Evolutionary conservation across 2,797 vertebrate species (phyloP).

Genomic region (Neosilurus mollespiculum): DNA sequence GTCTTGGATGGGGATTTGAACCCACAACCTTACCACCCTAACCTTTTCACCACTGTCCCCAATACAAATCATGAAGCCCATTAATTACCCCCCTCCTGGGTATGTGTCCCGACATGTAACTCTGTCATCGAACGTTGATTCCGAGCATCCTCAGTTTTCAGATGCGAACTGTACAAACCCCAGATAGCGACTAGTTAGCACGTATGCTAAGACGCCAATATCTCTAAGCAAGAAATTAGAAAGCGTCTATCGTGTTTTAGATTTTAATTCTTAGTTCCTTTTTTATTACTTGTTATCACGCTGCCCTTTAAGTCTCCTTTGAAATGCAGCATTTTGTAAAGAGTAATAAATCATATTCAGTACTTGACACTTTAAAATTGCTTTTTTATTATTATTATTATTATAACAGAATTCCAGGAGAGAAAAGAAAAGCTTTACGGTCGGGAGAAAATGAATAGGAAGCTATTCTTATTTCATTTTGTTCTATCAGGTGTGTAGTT

Average conservation of each 20-base stretch:
- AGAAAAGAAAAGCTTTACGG: slow-evolving; percentile 58
- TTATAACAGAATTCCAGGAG: slow-evolving; percentile 55
- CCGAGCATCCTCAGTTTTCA: neutral
- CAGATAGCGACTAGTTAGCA: no score
- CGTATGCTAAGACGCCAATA: neutral
- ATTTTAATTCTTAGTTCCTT: slow-evolving; percentile 40
- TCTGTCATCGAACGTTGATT: neutral
- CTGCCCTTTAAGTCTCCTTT: slow-evolving; percentile 54
- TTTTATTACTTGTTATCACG: slow-evolving; percentile 61
- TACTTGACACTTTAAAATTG: slow-evolving; percentile 63
- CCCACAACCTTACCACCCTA: no score
- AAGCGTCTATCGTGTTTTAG: neutral
- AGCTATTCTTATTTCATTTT: neutral
- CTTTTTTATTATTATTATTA: slow-evolving; percentile 36
- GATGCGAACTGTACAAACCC: no score
- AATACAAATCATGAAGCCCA: neutral
- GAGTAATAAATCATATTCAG: slow-evolving; percentile 70
- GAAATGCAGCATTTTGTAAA: slow-evolving; percentile 39
- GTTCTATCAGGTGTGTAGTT: slow-evolving; percentile 33
- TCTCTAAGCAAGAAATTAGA: neutral
- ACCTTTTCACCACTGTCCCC: no score
- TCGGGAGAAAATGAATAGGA: slow-evolving; percentile 47
- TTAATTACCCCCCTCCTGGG: neutral
- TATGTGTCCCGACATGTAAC: neutral
- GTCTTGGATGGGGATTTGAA: no score